These are phyloP conservation scores for Morinoia aosen DNA, from an alignment of 2,888 invertebrate species.

Conservation along the genomic window DNA sequence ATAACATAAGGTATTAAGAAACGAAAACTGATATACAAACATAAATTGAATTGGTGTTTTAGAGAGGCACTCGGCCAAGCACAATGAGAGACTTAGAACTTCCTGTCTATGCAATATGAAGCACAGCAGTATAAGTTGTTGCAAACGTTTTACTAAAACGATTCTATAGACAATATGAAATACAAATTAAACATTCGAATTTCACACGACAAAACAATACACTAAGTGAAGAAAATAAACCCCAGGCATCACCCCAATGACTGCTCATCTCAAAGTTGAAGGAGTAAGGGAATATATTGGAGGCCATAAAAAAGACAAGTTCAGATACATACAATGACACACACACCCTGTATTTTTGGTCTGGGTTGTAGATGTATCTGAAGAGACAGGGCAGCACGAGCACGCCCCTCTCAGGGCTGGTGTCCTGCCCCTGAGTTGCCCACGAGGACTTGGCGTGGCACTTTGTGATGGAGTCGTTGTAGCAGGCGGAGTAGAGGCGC, in stretches of 20 bases:
- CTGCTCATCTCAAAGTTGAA: background rate
- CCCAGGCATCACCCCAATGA: background rate
- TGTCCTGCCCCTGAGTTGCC: conserved; percentile 71
- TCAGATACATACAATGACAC: background rate
- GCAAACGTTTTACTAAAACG: background rate
- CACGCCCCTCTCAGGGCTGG: conserved; percentile 72
- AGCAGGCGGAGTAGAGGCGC: conserved; percentile 88
- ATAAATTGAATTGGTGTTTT: background rate
- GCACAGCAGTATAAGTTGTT: background rate
- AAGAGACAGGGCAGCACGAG: conserved; percentile 92
- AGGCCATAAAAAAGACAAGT: background rate
- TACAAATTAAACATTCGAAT: too few relatives aligned
- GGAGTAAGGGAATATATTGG: background rate
- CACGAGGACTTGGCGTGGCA: conserved; percentile 86
- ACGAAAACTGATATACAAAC: background rate
- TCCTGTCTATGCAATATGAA: background rate
- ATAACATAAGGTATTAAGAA: background rate
- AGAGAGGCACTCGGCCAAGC: background rate
- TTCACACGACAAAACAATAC: background rate
- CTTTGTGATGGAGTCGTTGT: conserved; percentile 84
- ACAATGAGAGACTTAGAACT: background rate
- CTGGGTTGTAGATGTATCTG: conserved; percentile 74
- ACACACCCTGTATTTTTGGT: conserved; percentile 65
- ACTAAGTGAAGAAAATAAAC: background rate
- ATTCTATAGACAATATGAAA: too few relatives aligned